Conservation (phyloP, 2,888 invertebrate species). For the Phalera bucephala region DNA sequence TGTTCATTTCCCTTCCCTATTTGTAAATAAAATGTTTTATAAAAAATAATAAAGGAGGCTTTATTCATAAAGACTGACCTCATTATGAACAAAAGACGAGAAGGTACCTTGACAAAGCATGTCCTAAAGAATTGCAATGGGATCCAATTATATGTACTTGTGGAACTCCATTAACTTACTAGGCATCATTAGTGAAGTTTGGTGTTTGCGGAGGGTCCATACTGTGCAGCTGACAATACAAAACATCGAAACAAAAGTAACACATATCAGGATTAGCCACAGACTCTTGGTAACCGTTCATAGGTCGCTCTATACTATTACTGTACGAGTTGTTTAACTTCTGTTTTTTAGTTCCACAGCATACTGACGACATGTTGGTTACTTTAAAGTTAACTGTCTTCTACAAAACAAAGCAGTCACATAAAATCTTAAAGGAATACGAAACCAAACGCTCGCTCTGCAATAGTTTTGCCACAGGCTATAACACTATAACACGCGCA, state of each 20-base stretch:
- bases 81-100: slow-evolving; percentile 49
- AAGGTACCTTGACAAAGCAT: slow-evolving; percentile 40
- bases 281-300: slow-evolving; percentile 77
- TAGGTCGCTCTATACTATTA: slow-evolving; percentile 83
- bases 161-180: slow-evolving; percentile 85
- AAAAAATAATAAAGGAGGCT: neutral
- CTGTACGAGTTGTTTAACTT: slow-evolving; percentile 89
- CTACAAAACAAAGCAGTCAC: slow-evolving; percentile 49
- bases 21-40: too few relatives aligned
- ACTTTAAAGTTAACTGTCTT: slow-evolving; percentile 37
- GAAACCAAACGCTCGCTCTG: slow-evolving; percentile 46
- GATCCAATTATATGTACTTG: slow-evolving; percentile 16
- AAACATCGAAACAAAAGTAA: slow-evolving; percentile 99
- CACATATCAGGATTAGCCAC: slow-evolving; percentile 98
- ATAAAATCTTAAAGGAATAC: slow-evolving; percentile 53
- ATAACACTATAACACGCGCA: too few relatives aligned
- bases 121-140: slow-evolving; percentile 18
- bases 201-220: slow-evolving; percentile 96
- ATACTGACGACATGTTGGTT: slow-evolving; percentile 91
- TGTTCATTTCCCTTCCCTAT: too few relatives aligned
- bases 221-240: slow-evolving; percentile 96
- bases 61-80: slow-evolving; percentile 39
- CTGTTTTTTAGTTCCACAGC: slow-evolving; percentile 96
- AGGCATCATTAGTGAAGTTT: slow-evolving; percentile 96
- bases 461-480: too few relatives aligned